A percentile compares a stretch with the other conserved stretches of the same genome.
Conservation (phyloP, 1,140 invertebrate genomes). For the Chironomus tepperi region DNA sequence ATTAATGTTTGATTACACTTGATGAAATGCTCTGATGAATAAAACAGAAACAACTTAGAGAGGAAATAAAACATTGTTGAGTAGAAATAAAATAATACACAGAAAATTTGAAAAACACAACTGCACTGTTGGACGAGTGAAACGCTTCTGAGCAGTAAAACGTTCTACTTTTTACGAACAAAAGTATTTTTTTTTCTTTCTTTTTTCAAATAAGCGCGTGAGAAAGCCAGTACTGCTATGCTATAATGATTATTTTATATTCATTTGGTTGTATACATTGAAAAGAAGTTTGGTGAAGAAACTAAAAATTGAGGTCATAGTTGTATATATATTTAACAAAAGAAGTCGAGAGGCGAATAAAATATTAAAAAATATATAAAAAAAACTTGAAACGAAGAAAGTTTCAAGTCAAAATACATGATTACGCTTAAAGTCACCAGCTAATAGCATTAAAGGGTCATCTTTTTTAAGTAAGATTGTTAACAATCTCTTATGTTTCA, state of each 20-base stretch:
- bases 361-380: no score
- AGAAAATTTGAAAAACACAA: background rate
- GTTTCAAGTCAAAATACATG: no score
- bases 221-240: constrained; percentile 1
- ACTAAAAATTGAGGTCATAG: constrained; percentile 1
- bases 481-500: no score
- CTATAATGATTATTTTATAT: background rate
- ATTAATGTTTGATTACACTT: background rate
- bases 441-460: no score
- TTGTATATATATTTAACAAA: background rate
- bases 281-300: background rate
- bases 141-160: constrained; percentile 6
- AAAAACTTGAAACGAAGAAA: no score
- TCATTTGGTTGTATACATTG: background rate
- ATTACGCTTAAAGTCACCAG: no score
- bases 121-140: background rate
- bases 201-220: background rate
- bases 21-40: background rate
- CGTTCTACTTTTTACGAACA: background rate
- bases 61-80: background rate
- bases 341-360: no score
- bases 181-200: constrained; percentile 9
- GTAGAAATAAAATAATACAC: background rate
- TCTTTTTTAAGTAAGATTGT: no score
- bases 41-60: background rate